Base-by-base conservation (phyloP, 2,888 invertebrate genomes). In the Pandemis heparana region DNA sequence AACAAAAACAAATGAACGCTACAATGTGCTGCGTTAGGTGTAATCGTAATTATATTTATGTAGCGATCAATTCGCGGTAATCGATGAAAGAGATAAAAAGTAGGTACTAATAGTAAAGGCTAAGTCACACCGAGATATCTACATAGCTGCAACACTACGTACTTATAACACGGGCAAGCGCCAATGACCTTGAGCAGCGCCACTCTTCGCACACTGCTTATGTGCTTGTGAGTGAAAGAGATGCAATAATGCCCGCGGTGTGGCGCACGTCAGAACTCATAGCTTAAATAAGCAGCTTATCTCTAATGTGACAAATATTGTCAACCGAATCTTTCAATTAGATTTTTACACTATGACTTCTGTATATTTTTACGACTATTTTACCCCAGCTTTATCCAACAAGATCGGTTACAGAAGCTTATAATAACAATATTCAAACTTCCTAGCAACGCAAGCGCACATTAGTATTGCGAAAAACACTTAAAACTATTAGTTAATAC, bases 381-480 rank as follows among this genome's bases (percentile, higher is more conserved):
- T 43, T 43, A 10, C 5, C 10, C 0, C 12, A 43, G 43, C 43
- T 12, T 5, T 48, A 14, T 3, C 18, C 9, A 53, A 8, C 18
- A 2, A 4, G 16, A 18, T 0, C 16, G 18, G 18, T 53, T 53
- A 53, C 8, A 53, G 9, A 53, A 18, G 16, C 9, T 5, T 56
- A 23, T 23, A 23, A 23, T 9, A 56, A 18, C 56, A 56, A 23
- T 23, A 56, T 12, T 10, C 23, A 18, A 23, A 56, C 56, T 23
- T 56, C 56, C 56, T 18, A 23, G 12, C 56, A 56, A 56, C 56
- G 56, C 56, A 56, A 23, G 10, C 56, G 23, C 9, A 23, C 10
- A 56, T 56, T 23, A 56, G 12, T 23, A 12, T 56, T 56, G 56
- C 56, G 56, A 56, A 56, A 56, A 56, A 56, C 56, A 56, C 18